Conservation (phyloP, 2,113 vertebrate genomes). For the Hippoglossus stenolepis region DNA sequence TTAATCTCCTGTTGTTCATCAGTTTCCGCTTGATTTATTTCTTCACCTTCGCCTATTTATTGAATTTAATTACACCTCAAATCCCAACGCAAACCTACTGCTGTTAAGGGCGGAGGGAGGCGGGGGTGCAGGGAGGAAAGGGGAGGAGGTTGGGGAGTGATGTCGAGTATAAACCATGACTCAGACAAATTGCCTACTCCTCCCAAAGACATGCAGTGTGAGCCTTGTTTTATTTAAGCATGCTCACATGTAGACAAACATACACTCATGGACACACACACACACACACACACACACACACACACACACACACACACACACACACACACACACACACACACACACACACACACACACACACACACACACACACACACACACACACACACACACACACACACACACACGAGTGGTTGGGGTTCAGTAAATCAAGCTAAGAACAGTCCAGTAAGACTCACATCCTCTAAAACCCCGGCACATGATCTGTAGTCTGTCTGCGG, state of each 20-base stretch:
- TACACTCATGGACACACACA: background rate
- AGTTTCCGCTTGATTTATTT: conserved; percentile 87
- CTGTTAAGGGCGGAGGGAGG: conserved; percentile 61
- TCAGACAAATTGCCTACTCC: conserved; percentile 70
- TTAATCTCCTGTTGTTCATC: conserved; percentile 88
- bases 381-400: too few species aligned
- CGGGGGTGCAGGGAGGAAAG: conserved; percentile 41
- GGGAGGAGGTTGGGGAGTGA: conserved; percentile 35
- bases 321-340: too few species aligned
- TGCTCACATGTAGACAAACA: conserved; percentile 14
- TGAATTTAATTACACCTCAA: conserved; percentile 87
- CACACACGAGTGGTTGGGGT: conserved; percentile 2
- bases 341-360: too few species aligned
- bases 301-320: too few species aligned
- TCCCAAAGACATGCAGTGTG: conserved; percentile 56
- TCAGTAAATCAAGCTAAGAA: conserved; percentile 71
- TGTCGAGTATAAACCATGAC: conserved; percentile 60
- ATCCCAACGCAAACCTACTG: conserved; percentile 75
- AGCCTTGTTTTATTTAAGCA: conserved; percentile 48
- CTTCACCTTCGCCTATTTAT: conserved; percentile 87
- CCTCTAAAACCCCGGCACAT: conserved; percentile 65
- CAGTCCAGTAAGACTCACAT: conserved; percentile 59
- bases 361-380: too few species aligned
- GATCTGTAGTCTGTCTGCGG: conserved; percentile 72
- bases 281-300: too few species aligned